Conservation (phyloP, 2,113 vertebrate species). For the Falcunculus frontatus region DNA sequence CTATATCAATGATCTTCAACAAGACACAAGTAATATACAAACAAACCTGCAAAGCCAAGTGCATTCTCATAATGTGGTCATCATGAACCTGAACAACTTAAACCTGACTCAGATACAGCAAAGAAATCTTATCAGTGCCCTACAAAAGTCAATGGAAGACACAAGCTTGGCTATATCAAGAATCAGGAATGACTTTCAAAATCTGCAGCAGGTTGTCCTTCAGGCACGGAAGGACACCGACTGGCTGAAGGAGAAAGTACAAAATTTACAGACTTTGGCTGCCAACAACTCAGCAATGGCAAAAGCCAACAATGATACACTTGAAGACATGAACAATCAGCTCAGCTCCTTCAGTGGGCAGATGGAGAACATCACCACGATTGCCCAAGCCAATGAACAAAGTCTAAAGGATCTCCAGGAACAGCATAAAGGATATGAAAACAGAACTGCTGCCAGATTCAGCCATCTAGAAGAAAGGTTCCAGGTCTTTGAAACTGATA, state of each 20-base stretch:
- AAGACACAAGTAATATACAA: constrained; percentile 84
- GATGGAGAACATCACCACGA: constrained; percentile 86
- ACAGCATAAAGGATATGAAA: constrained; percentile 82
- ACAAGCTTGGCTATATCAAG: constrained; percentile 82
- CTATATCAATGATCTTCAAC: constrained; percentile 82
- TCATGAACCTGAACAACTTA: constrained; percentile 85
- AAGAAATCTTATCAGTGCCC: constrained; percentile 76
- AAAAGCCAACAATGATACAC: constrained; percentile 86
- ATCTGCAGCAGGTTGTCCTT: constrained; percentile 82
- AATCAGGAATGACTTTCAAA: constrained; percentile 88
- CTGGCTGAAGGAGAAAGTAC: constrained; percentile 89
- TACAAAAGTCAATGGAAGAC: constrained; percentile 89
- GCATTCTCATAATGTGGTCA: constrained; percentile 79
- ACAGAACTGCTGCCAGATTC: constrained; percentile 82
- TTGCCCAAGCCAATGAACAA: constrained; percentile 84
- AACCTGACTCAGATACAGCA: constrained; percentile 92
- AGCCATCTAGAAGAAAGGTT: constrained; percentile 83
- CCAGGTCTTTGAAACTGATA: constrained; percentile 82
- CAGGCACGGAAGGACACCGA: constrained; percentile 85
- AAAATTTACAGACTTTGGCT: constrained; percentile 82
- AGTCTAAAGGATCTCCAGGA: constrained; percentile 89
- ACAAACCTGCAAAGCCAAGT: constrained; percentile 83
- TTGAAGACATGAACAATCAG: constrained; percentile 88
- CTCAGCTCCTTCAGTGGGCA: constrained; percentile 80
- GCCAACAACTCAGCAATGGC: constrained; percentile 84